Evolutionary conservation across 2,113 vertebrate species (phyloP), one percentile per base, ranked within the genome.

Genomic region (Haemorhous mexicanus): DNA sequence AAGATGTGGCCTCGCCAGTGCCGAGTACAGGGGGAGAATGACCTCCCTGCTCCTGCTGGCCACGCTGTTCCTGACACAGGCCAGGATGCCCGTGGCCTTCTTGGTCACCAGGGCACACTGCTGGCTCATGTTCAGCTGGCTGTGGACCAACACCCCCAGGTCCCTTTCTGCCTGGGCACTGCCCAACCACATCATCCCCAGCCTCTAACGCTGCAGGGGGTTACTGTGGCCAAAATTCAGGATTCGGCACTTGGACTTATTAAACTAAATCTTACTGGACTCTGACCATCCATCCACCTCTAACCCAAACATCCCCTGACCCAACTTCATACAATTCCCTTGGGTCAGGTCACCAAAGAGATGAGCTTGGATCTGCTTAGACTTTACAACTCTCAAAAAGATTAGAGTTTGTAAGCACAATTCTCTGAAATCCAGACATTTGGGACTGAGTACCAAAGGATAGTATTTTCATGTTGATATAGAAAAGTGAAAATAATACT

Each of bases 141-240:
- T 66, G 22, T 26, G 1, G 7, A 24, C 7, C 39, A 56, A 39
- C 0, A 7, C 6, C 10, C 9, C 10, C 24, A 56, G 41, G 24
- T 28, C 13, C 41, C 18, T 28, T 58, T 28, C 13, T 8, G 3
- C 53, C 53, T 35, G 41, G 18, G 33, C 41, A 16, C 53, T 74
- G 53, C 30, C 41, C 41, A 74, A 11, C 14, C 41, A 28, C 53
- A 46, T 3, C 0, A 0, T 7, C 24, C 13, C 17, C 52, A 44
- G 23, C 7, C 33, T 30, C 1, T 23, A 58, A 2, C 2, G 0
- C 1, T 59, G 5, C 20, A 59, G 33, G 20, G 17, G 9, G 6
- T 30, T 59, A 6, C 10, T 75, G 73, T 37, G 73, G n/a, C n/a
- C n/a, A 47, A 61, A 59, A 24, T 47, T 9, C 27, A 59, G 27